Evolutionary conservation across 2,113 vertebrate species (phyloP).

Genomic region (Rutilus rutilus): DNA sequence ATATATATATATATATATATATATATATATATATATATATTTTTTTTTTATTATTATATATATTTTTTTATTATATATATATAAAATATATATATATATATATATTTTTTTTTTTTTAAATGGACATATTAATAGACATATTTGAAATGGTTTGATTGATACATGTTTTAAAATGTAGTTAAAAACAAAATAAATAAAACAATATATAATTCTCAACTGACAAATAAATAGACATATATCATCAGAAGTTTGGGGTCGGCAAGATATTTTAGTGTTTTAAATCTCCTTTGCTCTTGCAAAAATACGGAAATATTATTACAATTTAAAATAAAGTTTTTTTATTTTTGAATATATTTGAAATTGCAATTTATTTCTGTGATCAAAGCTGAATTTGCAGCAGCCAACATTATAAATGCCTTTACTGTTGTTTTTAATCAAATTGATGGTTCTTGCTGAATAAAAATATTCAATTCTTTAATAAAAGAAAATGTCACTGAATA

Average conservation of each 20-base stretch:
- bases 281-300: background rate
- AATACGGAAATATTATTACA: background rate
- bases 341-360: background rate
- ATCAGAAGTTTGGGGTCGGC: background rate
- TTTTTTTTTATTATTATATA: no score
- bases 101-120: no score
- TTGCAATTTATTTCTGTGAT: background rate
- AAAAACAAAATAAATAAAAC: background rate
- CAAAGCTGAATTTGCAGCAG: background rate
- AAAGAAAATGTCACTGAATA: no score
- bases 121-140: background rate
- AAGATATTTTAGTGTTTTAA: background rate
- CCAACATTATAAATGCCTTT: no score
- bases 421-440: no score
- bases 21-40: no score
- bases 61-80: no score
- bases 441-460: no score
- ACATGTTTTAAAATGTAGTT: background rate
- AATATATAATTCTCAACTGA: background rate
- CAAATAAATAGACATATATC: background rate
- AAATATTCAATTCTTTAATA: no score
- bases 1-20: no score
- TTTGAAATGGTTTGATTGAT: background rate
- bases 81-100: no score
- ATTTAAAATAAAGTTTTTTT: background rate